Evolutionary conservation across 2,113 vertebrate species (phyloP).

Genomic region (Macquaria australasica): DNA sequence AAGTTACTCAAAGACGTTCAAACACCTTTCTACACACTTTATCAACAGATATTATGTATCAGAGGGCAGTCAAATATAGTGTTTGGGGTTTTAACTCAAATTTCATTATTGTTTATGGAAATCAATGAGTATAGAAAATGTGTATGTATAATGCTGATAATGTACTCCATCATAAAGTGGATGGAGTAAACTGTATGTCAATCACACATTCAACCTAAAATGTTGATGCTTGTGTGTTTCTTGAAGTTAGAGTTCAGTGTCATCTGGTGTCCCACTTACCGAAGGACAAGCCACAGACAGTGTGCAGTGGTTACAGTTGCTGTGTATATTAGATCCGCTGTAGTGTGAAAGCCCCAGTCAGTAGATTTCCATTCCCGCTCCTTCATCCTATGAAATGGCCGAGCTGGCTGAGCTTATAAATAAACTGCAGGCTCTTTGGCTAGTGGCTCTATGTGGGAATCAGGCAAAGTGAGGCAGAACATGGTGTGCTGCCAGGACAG

Average conservation of each 20-base stretch:
- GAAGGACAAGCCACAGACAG: background rate
- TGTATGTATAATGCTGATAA: background rate
- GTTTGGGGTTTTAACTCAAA: too few species aligned
- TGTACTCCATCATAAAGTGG: background rate
- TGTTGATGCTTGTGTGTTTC: background rate
- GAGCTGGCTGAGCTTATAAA: constrained; percentile 67
- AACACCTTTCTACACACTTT: background rate
- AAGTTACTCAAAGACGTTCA: constrained; percentile 53
- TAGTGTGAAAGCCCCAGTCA: background rate
- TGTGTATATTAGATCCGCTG: constrained; percentile 10
- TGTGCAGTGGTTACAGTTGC: background rate
- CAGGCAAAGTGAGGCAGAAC: constrained; percentile 51
- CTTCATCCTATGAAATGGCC: constrained; percentile 52
- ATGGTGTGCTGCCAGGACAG: constrained; percentile 71
- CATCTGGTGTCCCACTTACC: background rate
- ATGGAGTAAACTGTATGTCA: background rate
- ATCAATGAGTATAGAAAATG: background rate
- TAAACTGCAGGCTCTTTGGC: constrained; percentile 67
- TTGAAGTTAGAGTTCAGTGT: background rate
- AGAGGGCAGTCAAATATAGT: background rate
- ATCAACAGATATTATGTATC: background rate
- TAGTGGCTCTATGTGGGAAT: constrained; percentile 20
- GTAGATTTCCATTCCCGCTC: constrained; percentile 57
- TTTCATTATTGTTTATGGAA: background rate
- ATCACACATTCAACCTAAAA: background rate